Base-by-base conservation (phyloP, 2,797 vertebrate genomes). In the Halcyon badia region DNA sequence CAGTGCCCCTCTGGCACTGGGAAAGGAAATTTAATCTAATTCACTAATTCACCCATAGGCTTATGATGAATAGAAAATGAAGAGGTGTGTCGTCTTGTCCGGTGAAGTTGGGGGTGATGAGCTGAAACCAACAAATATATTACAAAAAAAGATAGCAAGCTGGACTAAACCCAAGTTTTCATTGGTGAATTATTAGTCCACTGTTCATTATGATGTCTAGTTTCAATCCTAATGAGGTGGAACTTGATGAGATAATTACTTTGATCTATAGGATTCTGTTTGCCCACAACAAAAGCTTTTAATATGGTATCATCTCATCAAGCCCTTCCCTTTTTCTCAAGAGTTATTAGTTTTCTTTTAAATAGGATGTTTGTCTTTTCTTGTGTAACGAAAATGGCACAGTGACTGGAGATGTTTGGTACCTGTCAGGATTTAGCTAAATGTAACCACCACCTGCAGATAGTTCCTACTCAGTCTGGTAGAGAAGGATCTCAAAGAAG, bases 241-340 rank as follows among this genome's bases (percentile, higher is more conserved):
- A 98, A 98, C 97, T 96, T 70, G 96, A 96, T 97, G 96, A 97
- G 97, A 94, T 98, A 98, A 97, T 94, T 93, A 92, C 95, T 97
- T 96, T 95, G 94, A 97, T 96, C 95, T 97, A 91, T 93, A 97
- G 94, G 91, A 97, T 98, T 98, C 96, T 97, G 91, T 97, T 97
- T 97, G 94, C 93, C 95, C 97, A 95, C 96, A 97, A 97, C 95
- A 97, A 96, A 97, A 97, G 95, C 94, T 95, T 87, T 56, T 81
- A 72, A 44, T 82, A 28, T 89, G 85, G 84, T 96, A 97, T 97
- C 79, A 83, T 70, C 79, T 35, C 95, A 96, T 96, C 94, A 94
- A 83, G 66, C 89, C 68, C 87, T 87, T 97, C 91, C 90, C 85
- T 64, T 94, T 97, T 97, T 94, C 91, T 94, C 78, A 80, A 82